phyloP scores from a whole-genome alignment of 2,797 vertebrate species.

The Sphaeramia orbicularis region DNA sequence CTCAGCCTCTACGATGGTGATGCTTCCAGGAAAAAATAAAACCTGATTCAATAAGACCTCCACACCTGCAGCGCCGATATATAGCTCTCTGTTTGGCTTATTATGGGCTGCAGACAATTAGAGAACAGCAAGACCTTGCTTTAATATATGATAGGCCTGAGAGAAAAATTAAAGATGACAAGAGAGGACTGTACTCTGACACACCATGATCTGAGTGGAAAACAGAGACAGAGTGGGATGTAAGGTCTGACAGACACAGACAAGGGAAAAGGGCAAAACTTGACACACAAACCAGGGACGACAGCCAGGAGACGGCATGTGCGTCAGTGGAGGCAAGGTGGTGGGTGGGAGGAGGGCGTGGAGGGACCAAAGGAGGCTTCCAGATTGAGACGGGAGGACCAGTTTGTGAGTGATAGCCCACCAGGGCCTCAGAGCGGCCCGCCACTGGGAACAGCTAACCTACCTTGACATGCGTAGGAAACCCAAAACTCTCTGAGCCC shows the following conservation, averaged over 20 bases:
- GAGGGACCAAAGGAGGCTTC: conserved; percentile 25
- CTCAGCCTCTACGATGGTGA: background rate
- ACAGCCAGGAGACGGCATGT: conserved; percentile 62
- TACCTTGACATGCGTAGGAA: conserved; percentile 88
- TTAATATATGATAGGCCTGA: conserved; percentile 16
- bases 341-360: conserved; percentile 53
- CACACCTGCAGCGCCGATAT: conserved; percentile 27
- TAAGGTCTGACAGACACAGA: conserved; percentile 45
- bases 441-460: conserved; percentile 78
- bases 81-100: conserved; percentile 13
- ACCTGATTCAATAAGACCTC: conserved; percentile 8
- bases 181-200: conserved; percentile 37
- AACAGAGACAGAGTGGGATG: conserved; percentile 44
- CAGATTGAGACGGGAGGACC: conserved; percentile 49
- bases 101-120: conserved; percentile 36
- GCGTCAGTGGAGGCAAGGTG: conserved; percentile 56
- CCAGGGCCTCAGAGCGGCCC: conserved; percentile 73
- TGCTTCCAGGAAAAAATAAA: conserved; percentile 21
- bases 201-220: conserved; percentile 53
- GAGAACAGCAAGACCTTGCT: conserved; percentile 23
- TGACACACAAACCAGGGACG: conserved; percentile 63
- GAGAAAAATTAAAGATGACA: conserved; percentile 61
- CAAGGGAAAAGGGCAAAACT: conserved; percentile 40
- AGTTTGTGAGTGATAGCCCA: conserved; percentile 83
- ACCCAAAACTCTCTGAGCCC: conserved; percentile 77